phyloP scores from a whole-genome alignment of 2,888 invertebrate genomes.

The Achlya flavicornis region DNA sequence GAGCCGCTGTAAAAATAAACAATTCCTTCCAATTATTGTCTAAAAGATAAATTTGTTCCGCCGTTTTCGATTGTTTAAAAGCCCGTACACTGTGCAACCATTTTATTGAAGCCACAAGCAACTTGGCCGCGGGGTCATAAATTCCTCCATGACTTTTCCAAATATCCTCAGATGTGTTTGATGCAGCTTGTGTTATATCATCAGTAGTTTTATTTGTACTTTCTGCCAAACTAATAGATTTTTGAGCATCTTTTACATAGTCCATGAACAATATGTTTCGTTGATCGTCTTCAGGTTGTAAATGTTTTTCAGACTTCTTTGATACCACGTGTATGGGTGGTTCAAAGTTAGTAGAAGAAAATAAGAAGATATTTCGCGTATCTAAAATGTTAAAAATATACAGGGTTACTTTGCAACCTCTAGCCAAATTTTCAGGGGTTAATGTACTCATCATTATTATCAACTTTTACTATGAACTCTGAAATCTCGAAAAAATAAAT shows the following conservation, averaged over 20 bases:
- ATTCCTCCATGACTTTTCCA: slow-evolving; percentile 73
- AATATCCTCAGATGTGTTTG: slow-evolving; percentile 34
- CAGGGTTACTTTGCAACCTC: too few relatives aligned
- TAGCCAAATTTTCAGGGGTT: too few relatives aligned
- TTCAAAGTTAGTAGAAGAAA: slow-evolving; percentile 52
- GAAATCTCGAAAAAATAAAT: too few relatives aligned
- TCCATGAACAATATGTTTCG: slow-evolving; percentile 31
- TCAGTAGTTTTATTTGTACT: slow-evolving; percentile 32
- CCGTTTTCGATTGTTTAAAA: slow-evolving; percentile 85
- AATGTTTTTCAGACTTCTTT: slow-evolving; percentile 38
- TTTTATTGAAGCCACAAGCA: slow-evolving; percentile 90
- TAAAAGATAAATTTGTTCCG: slow-evolving; percentile 89
- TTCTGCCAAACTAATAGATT: slow-evolving; percentile 35
- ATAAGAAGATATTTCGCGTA: slow-evolving; percentile 30
- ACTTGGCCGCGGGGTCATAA: slow-evolving; percentile 89
- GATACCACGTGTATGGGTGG: slow-evolving; percentile 60
- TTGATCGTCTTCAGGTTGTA: slow-evolving; percentile 18
- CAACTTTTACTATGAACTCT: too few relatives aligned
- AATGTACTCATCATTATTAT: too few relatives aligned
- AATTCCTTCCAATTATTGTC: slow-evolving; percentile 93
- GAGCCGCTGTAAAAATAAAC: slow-evolving; percentile 92
- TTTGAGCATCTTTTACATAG: slow-evolving; percentile 32
- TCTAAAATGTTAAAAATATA: slow-evolving; percentile 33
- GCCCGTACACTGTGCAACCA: slow-evolving; percentile 92
- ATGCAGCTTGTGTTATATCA: slow-evolving; percentile 28